A percentile compares a stretch with the other conserved stretches of the same genome.
These are phyloP conservation scores for Tachina grossa DNA, from an alignment of 2,888 invertebrate species.

Conservation along the genomic window DNA sequence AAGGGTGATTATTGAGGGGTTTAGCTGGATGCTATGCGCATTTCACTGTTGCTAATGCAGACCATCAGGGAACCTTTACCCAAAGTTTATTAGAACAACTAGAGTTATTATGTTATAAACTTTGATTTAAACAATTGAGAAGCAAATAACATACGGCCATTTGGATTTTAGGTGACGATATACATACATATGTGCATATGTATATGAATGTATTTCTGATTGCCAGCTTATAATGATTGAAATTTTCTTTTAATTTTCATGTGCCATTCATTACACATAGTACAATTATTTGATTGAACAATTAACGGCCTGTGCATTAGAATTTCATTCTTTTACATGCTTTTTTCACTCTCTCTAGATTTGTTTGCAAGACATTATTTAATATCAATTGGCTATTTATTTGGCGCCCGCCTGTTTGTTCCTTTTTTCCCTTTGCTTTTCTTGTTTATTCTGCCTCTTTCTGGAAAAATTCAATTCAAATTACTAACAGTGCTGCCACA, in stretches of 20 bases:
- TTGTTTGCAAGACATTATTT: background rate
- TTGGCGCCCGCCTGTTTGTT: conserved; percentile 37
- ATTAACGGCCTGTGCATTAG: background rate
- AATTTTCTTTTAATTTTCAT: conserved; percentile 1
- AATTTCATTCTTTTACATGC: background rate
- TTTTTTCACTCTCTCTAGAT: background rate
- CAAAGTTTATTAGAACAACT: too few relatives aligned
- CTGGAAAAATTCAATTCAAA: too few relatives aligned
- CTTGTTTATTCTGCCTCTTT: background rate
- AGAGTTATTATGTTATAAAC: too few relatives aligned
- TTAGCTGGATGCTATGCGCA: too few relatives aligned
- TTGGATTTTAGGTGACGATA: too few relatives aligned
- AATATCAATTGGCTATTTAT: conserved; percentile 54
- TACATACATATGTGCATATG: background rate
- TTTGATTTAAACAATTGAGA: too few relatives aligned
- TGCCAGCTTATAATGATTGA: background rate
- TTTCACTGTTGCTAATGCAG: too few relatives aligned
- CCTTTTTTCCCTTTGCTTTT: background rate
- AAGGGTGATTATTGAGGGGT: too few relatives aligned
- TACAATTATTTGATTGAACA: conserved; percentile 1
- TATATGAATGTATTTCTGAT: background rate
- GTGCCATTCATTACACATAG: background rate
- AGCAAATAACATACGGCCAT: too few relatives aligned
- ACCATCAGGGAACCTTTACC: too few relatives aligned
- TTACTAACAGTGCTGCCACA: too few relatives aligned